These are phyloP conservation scores for Austrofundulus limnaeus DNA, from an alignment of 2,113 vertebrate species.

Conservation along the genomic window DNA sequence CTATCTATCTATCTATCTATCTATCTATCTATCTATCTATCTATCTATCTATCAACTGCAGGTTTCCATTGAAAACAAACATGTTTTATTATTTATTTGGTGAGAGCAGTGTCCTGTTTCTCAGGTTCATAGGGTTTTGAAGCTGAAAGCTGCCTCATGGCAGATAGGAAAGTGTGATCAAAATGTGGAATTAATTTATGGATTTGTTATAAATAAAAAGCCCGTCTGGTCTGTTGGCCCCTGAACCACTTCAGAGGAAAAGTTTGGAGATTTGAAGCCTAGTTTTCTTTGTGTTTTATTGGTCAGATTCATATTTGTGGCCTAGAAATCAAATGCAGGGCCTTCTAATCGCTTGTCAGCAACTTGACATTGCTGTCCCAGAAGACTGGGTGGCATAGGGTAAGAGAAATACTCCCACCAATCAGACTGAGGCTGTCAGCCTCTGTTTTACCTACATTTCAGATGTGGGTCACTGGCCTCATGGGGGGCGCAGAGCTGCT, in stretches of 20 bases:
- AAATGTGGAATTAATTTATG: constrained; percentile 4
- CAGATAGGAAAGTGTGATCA: background rate
- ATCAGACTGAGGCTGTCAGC: background rate
- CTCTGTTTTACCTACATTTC: too few species aligned
- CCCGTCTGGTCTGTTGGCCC: background rate
- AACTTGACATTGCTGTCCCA: background rate
- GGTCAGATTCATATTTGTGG: constrained; percentile 3
- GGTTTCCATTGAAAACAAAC: too few species aligned
- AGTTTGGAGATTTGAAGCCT: background rate
- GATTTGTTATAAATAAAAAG: constrained; percentile 1
- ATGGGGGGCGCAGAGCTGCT: background rate
- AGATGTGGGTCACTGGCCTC: too few species aligned
- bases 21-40: too few species aligned
- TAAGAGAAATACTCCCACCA: background rate
- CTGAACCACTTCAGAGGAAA: background rate
- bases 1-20: too few species aligned
- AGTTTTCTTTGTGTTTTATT: background rate
- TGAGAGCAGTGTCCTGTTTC: background rate
- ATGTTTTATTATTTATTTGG: too few species aligned
- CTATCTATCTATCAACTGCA: too few species aligned
- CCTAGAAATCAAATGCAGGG: background rate
- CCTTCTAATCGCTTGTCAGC: background rate
- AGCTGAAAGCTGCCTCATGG: background rate
- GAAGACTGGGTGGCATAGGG: background rate
- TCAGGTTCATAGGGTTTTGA: background rate